Evolutionary conservation across 1,140 invertebrate species (phyloP), one percentile per base, ranked within the genome.

Genomic region (Acyrthosiphon pisum): DNA sequence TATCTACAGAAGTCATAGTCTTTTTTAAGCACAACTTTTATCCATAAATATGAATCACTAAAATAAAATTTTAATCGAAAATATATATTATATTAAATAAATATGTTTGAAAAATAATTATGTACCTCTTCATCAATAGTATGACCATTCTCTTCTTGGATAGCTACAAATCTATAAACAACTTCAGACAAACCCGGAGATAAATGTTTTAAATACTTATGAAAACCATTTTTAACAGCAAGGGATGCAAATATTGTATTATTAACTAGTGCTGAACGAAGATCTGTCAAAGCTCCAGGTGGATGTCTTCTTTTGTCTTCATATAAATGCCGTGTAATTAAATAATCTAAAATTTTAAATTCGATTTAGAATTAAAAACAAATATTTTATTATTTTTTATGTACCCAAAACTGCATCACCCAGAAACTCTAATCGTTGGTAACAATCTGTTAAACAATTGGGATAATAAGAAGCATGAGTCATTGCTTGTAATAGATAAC

Each of bases 371-470:
- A 37, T 37, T 37, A 37, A 37, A 37, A 37, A 37, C 37, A 89
- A 90, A 0, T 90, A 93, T 46, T 30, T 90, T 53, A 50, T 41
- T 46, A 90, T 6, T 44, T 56, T 91, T 84, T n/a, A 48, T 46
- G 44, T 90, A 96, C 96, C 96, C 68, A 99, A 95, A 60, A 99
- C 97, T 9, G 99, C 98, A 96, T 99, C 99, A 44, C 99, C 99
- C 9, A 99, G 96, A 95, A 99, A 99, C 95, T 99, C 99, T 22
- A 99, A 95, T 87, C 99, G 96, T 95, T 99, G 98, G 95, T 99
- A 99, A 94, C 98, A 98, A 94, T 97, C 97, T 1, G 98, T 99
- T 37, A 98, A 95, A 14, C 96, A 96, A 95, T 99, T 99, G 22
- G 97, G 96, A 88, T 97, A 97, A 95, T 98, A 99, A 0, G 98